Evolutionary conservation across 2,797 vertebrate genomes (phyloP), one percentile per base, ranked within the genome.

Genomic region (Enteromius mattozi): DNA sequence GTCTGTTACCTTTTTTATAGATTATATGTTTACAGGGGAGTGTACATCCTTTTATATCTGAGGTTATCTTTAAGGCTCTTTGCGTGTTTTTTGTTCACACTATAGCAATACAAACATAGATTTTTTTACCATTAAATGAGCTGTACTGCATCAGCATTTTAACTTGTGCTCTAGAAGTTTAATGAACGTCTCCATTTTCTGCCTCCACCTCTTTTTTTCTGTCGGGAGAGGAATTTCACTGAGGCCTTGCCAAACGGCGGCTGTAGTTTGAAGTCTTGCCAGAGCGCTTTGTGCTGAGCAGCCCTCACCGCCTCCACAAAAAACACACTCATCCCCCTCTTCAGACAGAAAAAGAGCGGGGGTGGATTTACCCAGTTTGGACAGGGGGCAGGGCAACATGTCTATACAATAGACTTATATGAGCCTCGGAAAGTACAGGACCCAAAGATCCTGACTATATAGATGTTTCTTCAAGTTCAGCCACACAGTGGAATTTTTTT

Each of bases 201-300:
- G 8, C n/a, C 65, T 30, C 61, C 17, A 24, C 35, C 45, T 77
- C 9, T 51, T 63, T 84, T 47, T 54, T 81, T 19, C 66, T 42
- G 65, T 37, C 12, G 54, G 16, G 76, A 42, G 63, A 84, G 85
- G 82, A 89, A 87, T 89, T 87, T 86, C 88, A 89, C 85, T 87
- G 86, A 89, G 85, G 79, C 82, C 40, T 74, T 87, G 88, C 88
- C 86, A 89, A 83, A 81, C 30, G 17, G 59, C n/a, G 56, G 70
- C 82, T 87, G 70, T 69, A 45, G 86, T 87, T 78, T 89, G 86
- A 89, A 82, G 88, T 79, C 9, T 24, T 86, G 86, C 85, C 86
- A 85, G 69, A 49, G 33, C 2, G 42, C 77, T 85, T 85, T 85
- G 77, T 85, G 83, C 76, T 47, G 51, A 78, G 75, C 51, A 78